These are phyloP conservation scores for Chlorospingus semifuscus DNA, from an alignment of 2,797 vertebrate species.

Conservation along the genomic window DNA sequence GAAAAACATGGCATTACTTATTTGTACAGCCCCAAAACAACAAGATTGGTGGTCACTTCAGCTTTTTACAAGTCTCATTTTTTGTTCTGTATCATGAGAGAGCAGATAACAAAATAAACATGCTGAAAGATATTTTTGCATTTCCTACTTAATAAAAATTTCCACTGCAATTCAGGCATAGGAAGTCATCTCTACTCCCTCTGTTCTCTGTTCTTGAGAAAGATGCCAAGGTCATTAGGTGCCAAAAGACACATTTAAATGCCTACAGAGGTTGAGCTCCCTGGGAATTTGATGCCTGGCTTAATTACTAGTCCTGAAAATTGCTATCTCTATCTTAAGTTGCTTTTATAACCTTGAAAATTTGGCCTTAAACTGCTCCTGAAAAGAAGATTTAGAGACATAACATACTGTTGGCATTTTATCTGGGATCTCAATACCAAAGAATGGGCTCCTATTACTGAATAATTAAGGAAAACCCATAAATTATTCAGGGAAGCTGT, in stretches of 20 bases:
- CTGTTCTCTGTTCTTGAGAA: neutral
- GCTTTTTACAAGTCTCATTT: neutral
- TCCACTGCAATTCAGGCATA: neutral
- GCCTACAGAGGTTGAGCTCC: constrained; percentile 32
- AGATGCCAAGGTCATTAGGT: constrained; percentile 53
- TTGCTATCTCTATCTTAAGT: constrained; percentile 38
- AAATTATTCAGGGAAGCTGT: constrained; percentile 34
- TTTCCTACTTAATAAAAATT: neutral
- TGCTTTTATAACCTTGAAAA: constrained; percentile 37
- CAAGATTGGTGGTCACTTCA: neutral
- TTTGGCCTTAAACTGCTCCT: neutral
- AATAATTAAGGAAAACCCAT: constrained; percentile 50
- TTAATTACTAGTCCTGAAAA: constrained; percentile 53
- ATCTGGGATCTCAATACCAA: neutral
- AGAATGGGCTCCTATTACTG: constrained; percentile 18
- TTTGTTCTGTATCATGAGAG: neutral
- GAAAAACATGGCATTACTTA: neutral
- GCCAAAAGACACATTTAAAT: constrained; percentile 46
- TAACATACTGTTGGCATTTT: constrained; percentile 9
- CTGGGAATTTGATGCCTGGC: constrained; percentile 20
- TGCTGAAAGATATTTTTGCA: neutral
- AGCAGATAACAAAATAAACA: constrained; percentile 14
- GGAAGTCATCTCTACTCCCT: neutral
- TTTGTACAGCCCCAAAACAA: neutral
- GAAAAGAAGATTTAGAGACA: constrained; percentile 25